Conservation (phyloP, 53 echinoderm and acorn worm genomes). For the Luidia sarsii region DNA sequence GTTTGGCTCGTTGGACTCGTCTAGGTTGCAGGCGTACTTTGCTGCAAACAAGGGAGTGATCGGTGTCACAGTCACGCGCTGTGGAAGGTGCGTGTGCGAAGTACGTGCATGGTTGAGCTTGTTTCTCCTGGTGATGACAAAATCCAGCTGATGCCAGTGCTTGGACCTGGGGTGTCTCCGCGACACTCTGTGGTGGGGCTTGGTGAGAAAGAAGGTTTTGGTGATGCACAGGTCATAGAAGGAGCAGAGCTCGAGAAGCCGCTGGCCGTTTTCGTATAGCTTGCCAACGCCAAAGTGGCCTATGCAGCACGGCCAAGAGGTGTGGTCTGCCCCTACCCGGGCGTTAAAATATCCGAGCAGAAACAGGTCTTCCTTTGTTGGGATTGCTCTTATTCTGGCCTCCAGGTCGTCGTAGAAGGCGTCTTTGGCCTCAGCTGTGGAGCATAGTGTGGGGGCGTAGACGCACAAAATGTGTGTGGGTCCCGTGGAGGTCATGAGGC, state of each 20-base stretch:
- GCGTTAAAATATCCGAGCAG: constrained; percentile 56
- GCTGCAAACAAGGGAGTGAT: constrained; percentile 35
- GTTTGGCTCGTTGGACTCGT: constrained; percentile 6
- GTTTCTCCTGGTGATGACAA: neutral
- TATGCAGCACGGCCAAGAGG: constrained; percentile 44
- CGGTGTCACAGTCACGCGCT: constrained; percentile 9
- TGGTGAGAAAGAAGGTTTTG: constrained; percentile 44
- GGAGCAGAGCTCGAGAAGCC: constrained; percentile 36
- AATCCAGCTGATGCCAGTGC: constrained; percentile 52
- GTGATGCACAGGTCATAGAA: constrained; percentile 46
- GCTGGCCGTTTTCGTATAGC: constrained; percentile 60
- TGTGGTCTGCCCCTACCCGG: constrained; percentile 45
- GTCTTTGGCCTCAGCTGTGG: no score
- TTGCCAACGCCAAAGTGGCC: constrained; percentile 58
- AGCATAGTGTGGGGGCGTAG: no score
- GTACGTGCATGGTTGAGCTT: neutral
- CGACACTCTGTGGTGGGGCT: constrained; percentile 29
- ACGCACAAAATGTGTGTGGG: no score
- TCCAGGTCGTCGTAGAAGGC: no score
- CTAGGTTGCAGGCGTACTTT: constrained; percentile 17
- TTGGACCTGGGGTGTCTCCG: constrained; percentile 44
- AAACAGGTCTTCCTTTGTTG: no score
- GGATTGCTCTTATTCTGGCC: no score
- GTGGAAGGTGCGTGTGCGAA: neutral
- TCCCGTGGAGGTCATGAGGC: no score